Evolutionary conservation across 2,888 invertebrate genomes (phyloP), one percentile per base, ranked within the genome.

Genomic region (Laothoe populi): DNA sequence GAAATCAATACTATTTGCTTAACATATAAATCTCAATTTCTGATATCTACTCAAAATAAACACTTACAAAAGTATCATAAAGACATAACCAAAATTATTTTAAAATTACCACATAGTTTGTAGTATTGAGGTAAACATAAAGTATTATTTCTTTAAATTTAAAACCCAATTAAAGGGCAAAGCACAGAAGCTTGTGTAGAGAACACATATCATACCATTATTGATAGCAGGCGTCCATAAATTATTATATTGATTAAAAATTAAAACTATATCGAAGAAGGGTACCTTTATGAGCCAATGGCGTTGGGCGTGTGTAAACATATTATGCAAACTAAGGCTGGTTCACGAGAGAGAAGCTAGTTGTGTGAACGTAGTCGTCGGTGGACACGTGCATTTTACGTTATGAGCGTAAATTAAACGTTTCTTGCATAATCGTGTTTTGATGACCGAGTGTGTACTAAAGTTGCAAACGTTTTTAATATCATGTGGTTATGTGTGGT

Each of bases 301-400:
- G 23, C 24, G 40, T 58, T 45, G 21, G 59, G 31, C 44, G 13
- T 21, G 45, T 45, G 7, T 42, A 19, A 62, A 60, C 61, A 63
- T 64, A 61, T 64, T 61, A 63, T 66, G 61, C 58, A 62, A 63
- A 46, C 53, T 26, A 57, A 42, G 42, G 13, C 16, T 46, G 13
- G 24, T 11, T 48, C 24, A 8, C 5, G 45, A 35, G 24, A 24
- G 24, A 16, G 19, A 48, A 26, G 40, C 24, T 38, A 4, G 19
- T 11, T 31, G 45, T 40, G 38, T 40, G 19, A 48, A 49, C 48
- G 24, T 10, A 4, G 24, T 38, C 23, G 16, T 4, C 59, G 26
- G 1, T 45, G 59, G 8, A 60, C 31, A 23, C 38, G 24, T 60
- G 40, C 40, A 60, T 48, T 48, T 35, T 49, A 35, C 31, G 35